Base-by-base conservation (phyloP, 2,888 invertebrate species). In the Phragmatobia fuliginosa region DNA sequence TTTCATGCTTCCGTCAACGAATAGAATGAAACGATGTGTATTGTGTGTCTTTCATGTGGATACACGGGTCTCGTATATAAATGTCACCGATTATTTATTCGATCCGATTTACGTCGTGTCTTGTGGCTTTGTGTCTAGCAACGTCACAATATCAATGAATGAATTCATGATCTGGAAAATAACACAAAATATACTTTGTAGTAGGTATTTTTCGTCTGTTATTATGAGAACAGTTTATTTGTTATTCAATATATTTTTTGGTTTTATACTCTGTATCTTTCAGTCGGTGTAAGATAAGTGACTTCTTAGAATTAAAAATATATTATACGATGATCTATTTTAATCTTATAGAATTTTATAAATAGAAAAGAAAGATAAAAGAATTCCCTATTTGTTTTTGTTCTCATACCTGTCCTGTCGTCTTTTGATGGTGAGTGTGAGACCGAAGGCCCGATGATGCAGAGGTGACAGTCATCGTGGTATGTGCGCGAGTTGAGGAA, bases 1-100 rank as follows among this genome's bases (percentile, higher is more conserved):
- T 83, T 87, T 87, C 87, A 87, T 87, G 84, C 79, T 81, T 87
- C 87, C 87, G 83, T 75, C 79, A 73, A 77, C 66, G 76, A 80
- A 68, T 67, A 75, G 62, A 74, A 71, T 66, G 71, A 73, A 78
- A 72, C 62, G 70, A 66, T 70, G 72, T 77, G 76, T 77, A 69
- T 72, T 28, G 41, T 58, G 72, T 73, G 72, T 77, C 74, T 77
- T 79, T 81, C 66, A 75, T 79, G 67, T 70, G 66, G 73, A 56
- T 72, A 68, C 49, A 63, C 38, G 66, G 64, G 62, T 52, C 65
- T 62, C 28, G n/a, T 28, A 74, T 28, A 74, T 79, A 75, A 75
- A 82, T 70, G 79, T 81, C 74, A 52, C 41, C 18, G 64, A 36
- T 72, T 69, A 79, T 81, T 79, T 81, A 81, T 76, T 68, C 65